Base-by-base conservation (phyloP, 2,888 invertebrate species). In the Apodemia zela region DNA sequence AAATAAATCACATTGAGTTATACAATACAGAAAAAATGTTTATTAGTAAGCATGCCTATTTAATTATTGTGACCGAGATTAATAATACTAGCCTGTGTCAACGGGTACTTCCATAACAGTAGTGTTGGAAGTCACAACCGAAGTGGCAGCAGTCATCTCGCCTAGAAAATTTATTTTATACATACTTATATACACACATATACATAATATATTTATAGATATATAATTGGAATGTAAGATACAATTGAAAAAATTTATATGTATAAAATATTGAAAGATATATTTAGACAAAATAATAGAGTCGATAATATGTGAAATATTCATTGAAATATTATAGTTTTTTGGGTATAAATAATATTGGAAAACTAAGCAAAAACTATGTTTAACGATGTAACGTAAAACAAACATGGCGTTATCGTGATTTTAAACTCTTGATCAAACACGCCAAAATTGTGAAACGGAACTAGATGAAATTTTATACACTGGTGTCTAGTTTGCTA, bases 131-230 rank as follows among this genome's bases (percentile, higher is more conserved):
- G 82, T 77, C 60, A 77, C 70, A 47, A 81, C 80, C 51, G 79
- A 72, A 21, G 85, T 73, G 57, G 86, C 80, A 66, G 81, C 85
- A 17, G 85, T 80, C 80, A 87, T 84, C 75, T 89, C 89, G 69
- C 89, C 89, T 89, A 84, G 65, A 85, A 87, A 74, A 82, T 65
- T 62, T 59, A 51, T 51, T 35, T 67, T 65, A 42, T 57, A 60
- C 65, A 62, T 63, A 66, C 47, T 59, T 54, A 47, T 51, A 61
- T 35, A 51, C 11, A 51, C 21, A 51, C 21, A 21, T 51, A 18
- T 51, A 51, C 42, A 38, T 38, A 38, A 38, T 38, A 38, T 15
- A 38, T 4, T 13, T 38, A 38, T 5, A 13, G 33, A 10, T 33
- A 33, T 2, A 33, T 33, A 33, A 33, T 10, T 5, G 35, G 35